phyloP scores from a whole-genome alignment of 2,797 vertebrate species.

The Xenentodon cancila region DNA sequence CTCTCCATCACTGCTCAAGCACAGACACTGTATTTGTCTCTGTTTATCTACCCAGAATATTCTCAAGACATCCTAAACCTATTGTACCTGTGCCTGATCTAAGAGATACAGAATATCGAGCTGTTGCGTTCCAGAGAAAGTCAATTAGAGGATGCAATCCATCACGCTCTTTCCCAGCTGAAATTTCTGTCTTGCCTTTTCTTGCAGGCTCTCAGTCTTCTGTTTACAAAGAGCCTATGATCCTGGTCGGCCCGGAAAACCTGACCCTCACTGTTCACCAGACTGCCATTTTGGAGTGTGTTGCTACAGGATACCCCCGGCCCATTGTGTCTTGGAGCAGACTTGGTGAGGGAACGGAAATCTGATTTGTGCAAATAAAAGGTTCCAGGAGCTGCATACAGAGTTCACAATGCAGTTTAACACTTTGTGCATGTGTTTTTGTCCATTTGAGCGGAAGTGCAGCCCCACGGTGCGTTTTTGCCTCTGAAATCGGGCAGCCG shows the following conservation, averaged over 20 bases:
- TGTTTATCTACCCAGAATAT: constrained; percentile 51
- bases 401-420: not conserved
- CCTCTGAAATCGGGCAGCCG: not conserved
- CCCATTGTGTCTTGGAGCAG: constrained; percentile 99
- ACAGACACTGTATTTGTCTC: constrained; percentile 15
- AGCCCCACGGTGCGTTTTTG: constrained; percentile 1
- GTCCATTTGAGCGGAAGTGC: not conserved
- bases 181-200: constrained; percentile 30
- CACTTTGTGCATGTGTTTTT: too few species aligned
- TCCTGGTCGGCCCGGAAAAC: constrained; percentile 97
- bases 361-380: too few species aligned
- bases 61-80: constrained; percentile 46
- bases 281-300: constrained; percentile 96
- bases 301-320: constrained; percentile 95
- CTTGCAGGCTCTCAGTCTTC: constrained; percentile 89
- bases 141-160: constrained; percentile 68
- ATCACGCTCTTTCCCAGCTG: constrained; percentile 32
- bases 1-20: not conserved
- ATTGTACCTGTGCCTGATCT: constrained; percentile 53
- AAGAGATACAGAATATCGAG: constrained; percentile 60
- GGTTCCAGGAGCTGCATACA: not conserved
- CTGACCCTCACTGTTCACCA: constrained; percentile 98
- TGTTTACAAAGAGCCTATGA: constrained; percentile 96
- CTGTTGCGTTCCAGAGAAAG: constrained; percentile 65
- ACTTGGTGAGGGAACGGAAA: constrained; percentile 86